Percentiles rank a stretch among this genome's conserved stretches.
These are phyloP conservation scores for Hemiprocne comata DNA, from an alignment of 2,113 vertebrate genomes.

Conservation along the genomic window DNA sequence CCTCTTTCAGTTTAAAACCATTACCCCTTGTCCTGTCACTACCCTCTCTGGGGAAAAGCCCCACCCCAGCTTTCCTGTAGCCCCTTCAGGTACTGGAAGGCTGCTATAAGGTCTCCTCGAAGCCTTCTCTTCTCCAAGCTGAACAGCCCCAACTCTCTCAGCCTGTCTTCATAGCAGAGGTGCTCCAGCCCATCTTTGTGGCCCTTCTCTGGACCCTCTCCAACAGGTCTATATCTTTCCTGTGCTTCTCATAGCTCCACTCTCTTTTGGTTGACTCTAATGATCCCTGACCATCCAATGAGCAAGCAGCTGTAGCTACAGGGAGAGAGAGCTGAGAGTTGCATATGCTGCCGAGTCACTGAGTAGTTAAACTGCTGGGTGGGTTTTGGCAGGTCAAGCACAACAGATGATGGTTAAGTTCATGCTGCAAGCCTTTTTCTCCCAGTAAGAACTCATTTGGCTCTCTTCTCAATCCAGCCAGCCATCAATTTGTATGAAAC, in stretches of 20 bases:
- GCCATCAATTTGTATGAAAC: neutral
- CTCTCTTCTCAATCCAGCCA: neutral
- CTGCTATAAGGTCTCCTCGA: too few species aligned
- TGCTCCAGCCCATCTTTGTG: too few species aligned
- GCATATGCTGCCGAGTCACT: neutral
- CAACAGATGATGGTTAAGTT: neutral
- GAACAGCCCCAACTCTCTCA: too few species aligned
- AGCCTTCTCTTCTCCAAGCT: too few species aligned
- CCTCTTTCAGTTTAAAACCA: too few species aligned
- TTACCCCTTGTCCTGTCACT: too few species aligned
- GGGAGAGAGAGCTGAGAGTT: neutral
- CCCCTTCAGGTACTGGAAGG: too few species aligned
- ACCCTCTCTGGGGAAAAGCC: too few species aligned
- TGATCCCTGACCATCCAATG: fast-evolving
- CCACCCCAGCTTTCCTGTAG: too few species aligned
- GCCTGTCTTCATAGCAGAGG: too few species aligned
- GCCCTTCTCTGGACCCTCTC: too few species aligned
- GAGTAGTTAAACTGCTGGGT: neutral
- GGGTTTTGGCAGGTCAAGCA: neutral
- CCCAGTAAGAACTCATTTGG: fast-evolving
- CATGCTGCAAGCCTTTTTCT: neutral
- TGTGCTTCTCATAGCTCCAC: neutral
- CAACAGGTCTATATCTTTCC: too few species aligned
- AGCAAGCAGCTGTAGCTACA: neutral
- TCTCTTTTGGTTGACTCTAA: neutral